phyloP scores from a whole-genome alignment of 37 sponge, comb jelly and placozoan genomes.

The Cliona cf. orientalis region DNA sequence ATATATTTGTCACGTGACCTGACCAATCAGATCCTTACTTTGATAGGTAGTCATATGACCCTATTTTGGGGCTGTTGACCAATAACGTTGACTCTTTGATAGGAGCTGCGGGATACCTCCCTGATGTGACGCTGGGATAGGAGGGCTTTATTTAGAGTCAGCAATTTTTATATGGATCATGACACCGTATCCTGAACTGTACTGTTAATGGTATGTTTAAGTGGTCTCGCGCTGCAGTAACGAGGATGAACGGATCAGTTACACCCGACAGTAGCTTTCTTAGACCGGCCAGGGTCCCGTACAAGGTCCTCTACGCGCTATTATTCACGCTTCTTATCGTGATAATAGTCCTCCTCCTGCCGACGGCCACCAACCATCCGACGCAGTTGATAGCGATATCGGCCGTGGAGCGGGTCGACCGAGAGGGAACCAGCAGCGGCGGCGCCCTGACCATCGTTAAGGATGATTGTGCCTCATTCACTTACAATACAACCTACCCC shows the following conservation, averaged over 20 bases:
- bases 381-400: not conserved
- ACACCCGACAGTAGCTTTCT: constrained; percentile 33
- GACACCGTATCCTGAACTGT: too few species aligned
- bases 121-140: too few species aligned
- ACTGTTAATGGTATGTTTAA: constrained; percentile 39
- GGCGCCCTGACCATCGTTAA: not conserved
- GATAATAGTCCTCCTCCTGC: constrained; percentile 61
- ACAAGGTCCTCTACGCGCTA: constrained; percentile 60
- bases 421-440: too few species aligned
- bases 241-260: constrained; percentile 29
- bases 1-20: too few species aligned
- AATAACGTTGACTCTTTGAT: too few species aligned
- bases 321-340: constrained; percentile 48
- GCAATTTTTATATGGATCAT: too few species aligned
- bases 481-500: constrained; percentile 74
- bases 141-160: too few species aligned
- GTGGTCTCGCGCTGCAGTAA: constrained; percentile 36
- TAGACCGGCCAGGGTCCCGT: constrained; percentile 35
- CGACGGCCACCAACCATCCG: not conserved
- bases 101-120: too few species aligned
- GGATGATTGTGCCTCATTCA: not conserved
- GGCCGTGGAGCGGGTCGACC: not conserved
- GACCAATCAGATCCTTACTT: too few species aligned
- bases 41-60: too few species aligned
- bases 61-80: too few species aligned